These are phyloP conservation scores for Callimorpha dominula DNA, from an alignment of 2,888 invertebrate genomes.

Conservation along the genomic window DNA sequence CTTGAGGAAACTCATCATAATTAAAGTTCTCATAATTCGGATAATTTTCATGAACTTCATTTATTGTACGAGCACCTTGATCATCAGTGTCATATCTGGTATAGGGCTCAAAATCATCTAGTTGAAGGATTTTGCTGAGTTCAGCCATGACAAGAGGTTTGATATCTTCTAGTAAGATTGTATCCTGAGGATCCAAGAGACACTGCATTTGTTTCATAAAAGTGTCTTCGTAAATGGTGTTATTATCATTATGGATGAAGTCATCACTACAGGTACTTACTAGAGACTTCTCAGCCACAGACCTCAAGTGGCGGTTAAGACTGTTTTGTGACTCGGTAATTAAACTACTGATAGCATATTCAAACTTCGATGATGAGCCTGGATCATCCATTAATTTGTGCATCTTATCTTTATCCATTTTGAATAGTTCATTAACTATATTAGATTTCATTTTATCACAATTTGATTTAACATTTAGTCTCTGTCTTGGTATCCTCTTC, in stretches of 20 bases:
- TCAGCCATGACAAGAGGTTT: slow-evolving; percentile 88
- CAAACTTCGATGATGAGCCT: slow-evolving; percentile 83
- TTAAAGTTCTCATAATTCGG: slow-evolving; percentile 45
- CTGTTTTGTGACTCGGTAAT: slow-evolving; percentile 84
- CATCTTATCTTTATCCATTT: slow-evolving; percentile 83
- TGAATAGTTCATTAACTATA: slow-evolving; percentile 82
- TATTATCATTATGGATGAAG: slow-evolving; percentile 88
- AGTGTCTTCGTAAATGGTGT: slow-evolving; percentile 90
- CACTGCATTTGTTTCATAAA: slow-evolving; percentile 90
- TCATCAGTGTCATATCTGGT: slow-evolving; percentile 56
- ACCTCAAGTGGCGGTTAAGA: slow-evolving; percentile 77
- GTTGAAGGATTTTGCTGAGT: slow-evolving; percentile 85
- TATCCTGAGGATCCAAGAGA: slow-evolving; percentile 86
- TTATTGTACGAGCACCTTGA: slow-evolving; percentile 32
- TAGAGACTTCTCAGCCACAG: slow-evolving; percentile 81
- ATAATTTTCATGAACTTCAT: slow-evolving; percentile 50
- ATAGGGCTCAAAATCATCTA: slow-evolving; percentile 70
- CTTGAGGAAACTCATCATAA: slow-evolving; percentile 49
- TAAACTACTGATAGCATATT: slow-evolving; percentile 82
- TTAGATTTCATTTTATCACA: slow-evolving; percentile 82
- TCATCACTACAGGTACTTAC: slow-evolving; percentile 69
- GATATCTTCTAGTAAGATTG: slow-evolving; percentile 85
- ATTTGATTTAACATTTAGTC: slow-evolving; percentile 64
- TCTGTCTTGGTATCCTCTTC: slow-evolving; percentile 63
- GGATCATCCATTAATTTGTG: slow-evolving; percentile 83